phyloP scores from a whole-genome alignment of 1,140 invertebrate species.

The Cyrtorhinus lividipennis region DNA sequence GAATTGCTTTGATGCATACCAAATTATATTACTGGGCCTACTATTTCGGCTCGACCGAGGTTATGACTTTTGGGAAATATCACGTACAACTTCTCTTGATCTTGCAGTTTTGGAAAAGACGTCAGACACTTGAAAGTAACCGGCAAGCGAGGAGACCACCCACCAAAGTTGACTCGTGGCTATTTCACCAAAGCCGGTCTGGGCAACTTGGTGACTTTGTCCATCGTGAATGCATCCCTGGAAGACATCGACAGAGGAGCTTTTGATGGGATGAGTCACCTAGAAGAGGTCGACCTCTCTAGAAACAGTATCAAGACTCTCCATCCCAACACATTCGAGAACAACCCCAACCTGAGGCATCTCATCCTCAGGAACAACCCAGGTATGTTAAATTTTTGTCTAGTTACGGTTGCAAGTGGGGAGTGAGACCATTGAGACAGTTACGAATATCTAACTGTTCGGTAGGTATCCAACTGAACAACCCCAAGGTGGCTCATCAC shows the following conservation, averaged over 20 bases:
- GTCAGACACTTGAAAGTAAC: not conserved
- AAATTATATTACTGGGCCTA: too few species aligned
- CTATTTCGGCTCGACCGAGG: too few species aligned
- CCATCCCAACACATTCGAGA: constrained; percentile 47
- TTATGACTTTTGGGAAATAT: too few species aligned
- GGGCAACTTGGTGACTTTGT: constrained; percentile 26
- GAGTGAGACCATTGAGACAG: too few species aligned
- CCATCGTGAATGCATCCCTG: constrained; percentile 31
- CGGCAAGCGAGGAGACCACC: not conserved
- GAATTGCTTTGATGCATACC: too few species aligned
- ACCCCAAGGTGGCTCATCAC: not conserved
- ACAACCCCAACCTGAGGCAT: constrained; percentile 43
- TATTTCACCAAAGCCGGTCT: constrained; percentile 9
- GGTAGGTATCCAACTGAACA: not conserved
- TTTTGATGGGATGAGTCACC: constrained; percentile 44
- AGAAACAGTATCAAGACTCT: constrained; percentile 43
- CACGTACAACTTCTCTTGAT: too few species aligned
- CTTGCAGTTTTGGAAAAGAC: not conserved
- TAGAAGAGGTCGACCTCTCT: constrained; percentile 49
- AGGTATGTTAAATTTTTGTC: not conserved
- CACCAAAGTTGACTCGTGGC: not conserved
- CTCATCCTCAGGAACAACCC: constrained; percentile 52
- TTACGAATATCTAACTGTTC: not conserved
- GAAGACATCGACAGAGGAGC: constrained; percentile 34
- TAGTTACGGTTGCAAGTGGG: too few species aligned